Conservation (phyloP, 1,140 invertebrate species). For the Megalonaias nervosa region DNA sequence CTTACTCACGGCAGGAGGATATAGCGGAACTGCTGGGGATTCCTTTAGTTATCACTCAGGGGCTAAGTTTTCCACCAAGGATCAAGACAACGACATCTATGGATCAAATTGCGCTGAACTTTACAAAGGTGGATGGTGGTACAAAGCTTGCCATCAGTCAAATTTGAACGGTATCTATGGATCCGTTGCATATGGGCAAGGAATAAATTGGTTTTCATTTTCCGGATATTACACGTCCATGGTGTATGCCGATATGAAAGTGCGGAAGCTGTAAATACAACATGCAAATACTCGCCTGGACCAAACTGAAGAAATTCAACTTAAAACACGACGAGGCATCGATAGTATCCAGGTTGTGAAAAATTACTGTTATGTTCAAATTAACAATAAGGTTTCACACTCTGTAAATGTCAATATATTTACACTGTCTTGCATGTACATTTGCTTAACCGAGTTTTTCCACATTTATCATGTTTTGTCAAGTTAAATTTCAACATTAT, state of each 20-base stretch:
- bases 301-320: no score
- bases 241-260: slow-evolving; percentile 12
- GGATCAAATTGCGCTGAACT: slow-evolving; percentile 5
- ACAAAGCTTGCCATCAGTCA: neutral
- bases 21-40: slow-evolving; percentile 26
- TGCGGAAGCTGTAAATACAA: neutral
- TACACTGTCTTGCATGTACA: no score
- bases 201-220: slow-evolving; percentile 7
- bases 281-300: neutral
- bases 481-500: no score
- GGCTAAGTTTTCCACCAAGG: slow-evolving; percentile 1
- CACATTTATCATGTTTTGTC: no score
- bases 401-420: no score
- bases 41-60: slow-evolving; percentile 6
- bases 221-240: slow-evolving; percentile 4
- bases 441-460: no score
- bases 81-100: slow-evolving; percentile 12
- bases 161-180: slow-evolving; percentile 19
- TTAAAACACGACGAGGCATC: no score
- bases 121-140: slow-evolving; percentile 30
- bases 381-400: no score
- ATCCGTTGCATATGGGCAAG: neutral
- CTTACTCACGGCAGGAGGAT: slow-evolving; percentile 8
- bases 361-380: no score
- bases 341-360: no score